Base-by-base conservation (phyloP, 2,888 invertebrate species). In the Apantesis nais region DNA sequence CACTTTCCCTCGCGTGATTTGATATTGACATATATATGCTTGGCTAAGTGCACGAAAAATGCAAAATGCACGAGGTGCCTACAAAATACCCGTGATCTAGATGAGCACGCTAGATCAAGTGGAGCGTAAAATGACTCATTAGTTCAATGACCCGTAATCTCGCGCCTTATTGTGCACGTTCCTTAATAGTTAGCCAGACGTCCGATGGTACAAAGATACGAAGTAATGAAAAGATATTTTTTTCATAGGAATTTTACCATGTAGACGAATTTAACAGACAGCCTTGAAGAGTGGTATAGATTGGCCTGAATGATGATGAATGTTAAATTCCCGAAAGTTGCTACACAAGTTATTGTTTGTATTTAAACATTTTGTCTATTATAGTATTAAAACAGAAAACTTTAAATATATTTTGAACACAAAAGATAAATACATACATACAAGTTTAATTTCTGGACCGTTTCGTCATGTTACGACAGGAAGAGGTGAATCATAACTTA, bases 121-220 rank as follows among this genome's bases (percentile, higher is more conserved):
- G 85, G 92, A 91, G 89, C 90, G 80, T 88, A 79, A 85, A 86
- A 83, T 91, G 93, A 93, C 78, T 93, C 92, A 91, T 81, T 71
- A 83, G 93, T 90, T 90, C 92, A 90, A 84, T 87, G 91, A 91
- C 86, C 90, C 81, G 78, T 85, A 88, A 87, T 88, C 86, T 85
- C 77, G 74, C 78, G 78, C 73, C 78, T 74, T 79, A 78, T 79
- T 81, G 67, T 71, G 71, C 41, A 52, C 64, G 65, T 29, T 58
- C 29, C 64, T 41, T 64, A 52, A 52, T 52, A 52, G 64, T n/a
- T n/a, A 19, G 48, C 52, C 16, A 65, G 65, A 55, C 52, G 31
- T 25, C 58, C 29, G 14, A 58, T 58, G 16, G 7, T 16, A 29
- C 25, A 58, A 52, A 16, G 58, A 29, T 5, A 29, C 58, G 7